Conservation (phyloP, 2,888 invertebrate genomes). For the Psococerastis gibbosa region DNA sequence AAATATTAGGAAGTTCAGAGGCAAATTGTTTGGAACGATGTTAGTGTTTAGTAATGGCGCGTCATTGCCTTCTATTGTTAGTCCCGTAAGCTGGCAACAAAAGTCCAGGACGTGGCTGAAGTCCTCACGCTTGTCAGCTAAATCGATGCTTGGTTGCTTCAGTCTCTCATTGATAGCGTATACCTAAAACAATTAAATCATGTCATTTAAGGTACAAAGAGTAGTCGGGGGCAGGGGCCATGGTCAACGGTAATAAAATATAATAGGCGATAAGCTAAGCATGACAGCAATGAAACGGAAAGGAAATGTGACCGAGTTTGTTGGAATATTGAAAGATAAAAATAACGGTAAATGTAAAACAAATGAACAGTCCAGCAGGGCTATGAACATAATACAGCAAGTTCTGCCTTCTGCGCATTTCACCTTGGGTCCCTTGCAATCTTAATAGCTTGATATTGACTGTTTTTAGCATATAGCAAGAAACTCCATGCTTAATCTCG, state of each 20-base stretch:
- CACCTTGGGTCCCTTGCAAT: too few relatives aligned
- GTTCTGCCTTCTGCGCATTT: too few relatives aligned
- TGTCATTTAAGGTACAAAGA: constrained; percentile 2
- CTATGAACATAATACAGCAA: too few relatives aligned
- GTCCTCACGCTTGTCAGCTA: constrained; percentile 61
- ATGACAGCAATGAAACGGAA: too few relatives aligned
- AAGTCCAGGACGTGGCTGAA: constrained; percentile 84
- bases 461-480: too few relatives aligned
- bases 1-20: constrained; percentile 67
- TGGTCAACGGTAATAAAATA: constrained; percentile 5
- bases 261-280: not conserved
- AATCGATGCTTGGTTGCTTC: constrained; percentile 58
- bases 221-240: not conserved
- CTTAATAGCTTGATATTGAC: too few relatives aligned
- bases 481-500: too few relatives aligned
- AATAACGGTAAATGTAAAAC: too few relatives aligned
- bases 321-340: constrained; percentile 2
- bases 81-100: constrained; percentile 49
- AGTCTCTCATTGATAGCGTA: constrained; percentile 79
- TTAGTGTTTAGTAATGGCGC: constrained; percentile 62
- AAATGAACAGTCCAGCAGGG: too few relatives aligned
- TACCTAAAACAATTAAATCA: constrained; percentile 37
- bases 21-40: constrained; percentile 58
- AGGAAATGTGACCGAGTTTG: constrained; percentile 3
- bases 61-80: constrained; percentile 46